Conservation (phyloP, 2,797 vertebrate species). For the Echeneis naucrates region DNA sequence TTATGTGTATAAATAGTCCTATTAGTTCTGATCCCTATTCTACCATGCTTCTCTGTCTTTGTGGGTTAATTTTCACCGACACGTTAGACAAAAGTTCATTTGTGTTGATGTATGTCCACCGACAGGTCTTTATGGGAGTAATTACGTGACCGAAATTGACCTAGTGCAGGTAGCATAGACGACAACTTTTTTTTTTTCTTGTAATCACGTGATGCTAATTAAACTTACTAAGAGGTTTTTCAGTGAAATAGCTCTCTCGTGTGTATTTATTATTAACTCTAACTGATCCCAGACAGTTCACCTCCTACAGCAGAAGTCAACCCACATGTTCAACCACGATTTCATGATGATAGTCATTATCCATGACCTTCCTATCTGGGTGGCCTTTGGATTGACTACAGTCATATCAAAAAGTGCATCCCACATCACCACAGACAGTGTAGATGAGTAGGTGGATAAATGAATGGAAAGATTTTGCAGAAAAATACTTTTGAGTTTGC, state of each 20-base stretch:
- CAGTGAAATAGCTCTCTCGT: background rate
- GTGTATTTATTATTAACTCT: background rate
- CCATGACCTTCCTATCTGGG: conserved; percentile 21
- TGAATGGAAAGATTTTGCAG: background rate
- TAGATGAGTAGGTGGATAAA: background rate
- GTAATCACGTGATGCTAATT: background rate
- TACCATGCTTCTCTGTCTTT: background rate
- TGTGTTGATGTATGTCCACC: background rate
- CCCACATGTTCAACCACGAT: conserved; percentile 27
- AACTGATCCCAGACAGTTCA: background rate
- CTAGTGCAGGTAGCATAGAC: background rate
- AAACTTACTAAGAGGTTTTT: background rate
- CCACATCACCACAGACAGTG: background rate
- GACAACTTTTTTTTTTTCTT: background rate
- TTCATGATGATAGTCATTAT: conserved; percentile 29
- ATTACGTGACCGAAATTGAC: background rate
- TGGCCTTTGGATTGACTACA: conserved; percentile 13
- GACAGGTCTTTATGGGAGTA: background rate
- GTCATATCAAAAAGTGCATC: conserved; percentile 5
- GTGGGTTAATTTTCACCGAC: background rate
- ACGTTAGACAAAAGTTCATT: background rate
- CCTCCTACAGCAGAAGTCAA: background rate
- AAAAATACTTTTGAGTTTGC: background rate
- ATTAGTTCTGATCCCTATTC: conserved; percentile 6
- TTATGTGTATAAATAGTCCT: conserved; percentile 2